These are phyloP conservation scores for Vulpes vulpes DNA, from an alignment of 2,113 vertebrate genomes.

Conservation along the genomic window DNA sequence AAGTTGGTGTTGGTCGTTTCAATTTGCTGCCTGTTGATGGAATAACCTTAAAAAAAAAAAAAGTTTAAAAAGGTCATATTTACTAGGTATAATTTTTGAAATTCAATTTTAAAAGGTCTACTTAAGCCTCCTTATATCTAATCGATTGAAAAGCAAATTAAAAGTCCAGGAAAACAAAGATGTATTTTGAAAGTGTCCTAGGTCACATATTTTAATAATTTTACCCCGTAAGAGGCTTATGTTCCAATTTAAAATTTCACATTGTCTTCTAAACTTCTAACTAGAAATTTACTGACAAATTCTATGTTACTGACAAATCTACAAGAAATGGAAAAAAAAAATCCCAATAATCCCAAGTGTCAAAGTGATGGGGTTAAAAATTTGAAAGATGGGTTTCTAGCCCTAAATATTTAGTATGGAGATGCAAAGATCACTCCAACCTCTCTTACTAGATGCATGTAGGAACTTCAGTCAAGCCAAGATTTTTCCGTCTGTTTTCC, in stretches of 20 bases:
- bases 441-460: not conserved
- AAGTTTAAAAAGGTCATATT: constrained; percentile 51
- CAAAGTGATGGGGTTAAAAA: constrained; percentile 16
- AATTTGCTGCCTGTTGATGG: constrained; percentile 93
- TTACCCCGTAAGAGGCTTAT: not conserved
- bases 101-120: constrained; percentile 15
- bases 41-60: constrained; percentile 88
- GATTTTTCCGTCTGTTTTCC: not conserved
- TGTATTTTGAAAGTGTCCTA: constrained; percentile 27
- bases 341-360: not conserved
- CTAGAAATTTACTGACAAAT: not conserved
- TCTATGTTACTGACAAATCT: constrained; percentile 13
- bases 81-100: constrained; percentile 40
- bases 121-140: not conserved
- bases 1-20: constrained; percentile 92
- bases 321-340: not conserved
- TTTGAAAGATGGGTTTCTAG: not conserved
- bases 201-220: constrained; percentile 50
- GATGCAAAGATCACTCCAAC: not conserved
- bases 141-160: constrained; percentile 78
- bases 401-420: not conserved
- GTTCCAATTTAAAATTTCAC: constrained; percentile 50
- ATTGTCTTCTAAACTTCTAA: constrained; percentile 19
- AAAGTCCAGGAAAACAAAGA: constrained; percentile 79
- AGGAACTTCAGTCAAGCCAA: not conserved